Evolutionary conservation across 1,140 invertebrate species (phyloP).

Genomic region (Globodera rostochiensis): DNA sequence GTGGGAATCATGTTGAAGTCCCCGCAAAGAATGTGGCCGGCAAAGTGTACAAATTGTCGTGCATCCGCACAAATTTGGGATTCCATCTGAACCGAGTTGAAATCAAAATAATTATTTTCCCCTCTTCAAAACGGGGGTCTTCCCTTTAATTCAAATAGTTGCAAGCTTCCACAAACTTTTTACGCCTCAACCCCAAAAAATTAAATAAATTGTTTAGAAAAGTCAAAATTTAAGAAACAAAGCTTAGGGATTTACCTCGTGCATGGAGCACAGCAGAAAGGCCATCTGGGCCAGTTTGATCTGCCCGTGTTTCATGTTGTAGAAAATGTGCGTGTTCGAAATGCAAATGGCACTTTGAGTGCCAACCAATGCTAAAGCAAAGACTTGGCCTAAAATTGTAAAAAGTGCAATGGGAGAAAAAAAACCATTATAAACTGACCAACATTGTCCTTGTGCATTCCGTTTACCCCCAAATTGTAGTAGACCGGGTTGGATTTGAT

Average conservation of each 20-base stretch:
- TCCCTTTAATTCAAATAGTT: no score
- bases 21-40: conserved; percentile 34
- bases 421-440: not conserved
- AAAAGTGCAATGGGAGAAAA: not conserved
- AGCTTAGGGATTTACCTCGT: conserved; percentile 10
- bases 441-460: conserved; percentile 27
- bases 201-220: not conserved
- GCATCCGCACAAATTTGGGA: conserved; percentile 6
- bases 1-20: conserved; percentile 35
- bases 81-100: conserved; percentile 21
- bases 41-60: conserved; percentile 11
- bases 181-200: not conserved
- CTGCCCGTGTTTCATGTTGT: conserved; percentile 26
- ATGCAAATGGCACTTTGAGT: conserved; percentile 22
- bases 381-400: conserved; percentile 17
- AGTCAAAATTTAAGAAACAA: not conserved
- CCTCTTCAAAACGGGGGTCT: no score
- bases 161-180: no score
- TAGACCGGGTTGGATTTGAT: conserved; percentile 5
- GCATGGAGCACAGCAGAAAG: conserved; percentile 26
- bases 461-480: conserved; percentile 19
- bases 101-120: not conserved
- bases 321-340: conserved; percentile 33
- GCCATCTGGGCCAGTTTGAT: conserved; percentile 29
- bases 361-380: conserved; percentile 3